These are phyloP conservation scores for Mamestra brassicae DNA, from an alignment of 2,888 invertebrate species.

Conservation along the genomic window DNA sequence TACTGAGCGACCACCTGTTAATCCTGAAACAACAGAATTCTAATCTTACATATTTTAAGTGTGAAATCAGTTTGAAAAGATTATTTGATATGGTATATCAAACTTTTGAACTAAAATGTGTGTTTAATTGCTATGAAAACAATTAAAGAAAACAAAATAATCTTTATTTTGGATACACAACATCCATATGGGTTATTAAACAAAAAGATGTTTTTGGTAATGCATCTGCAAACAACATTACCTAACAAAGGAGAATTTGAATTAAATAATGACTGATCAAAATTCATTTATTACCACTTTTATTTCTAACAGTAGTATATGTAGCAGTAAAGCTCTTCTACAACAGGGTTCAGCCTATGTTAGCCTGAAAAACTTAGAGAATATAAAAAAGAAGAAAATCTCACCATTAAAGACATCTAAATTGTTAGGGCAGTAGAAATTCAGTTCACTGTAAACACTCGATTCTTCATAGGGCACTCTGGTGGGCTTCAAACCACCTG, in stretches of 20 bases:
- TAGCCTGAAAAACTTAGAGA: neutral
- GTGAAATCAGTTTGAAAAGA: neutral
- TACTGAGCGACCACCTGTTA: slow-evolving; percentile 89
- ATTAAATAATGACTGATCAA: neutral
- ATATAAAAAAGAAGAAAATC: slow-evolving; percentile 12
- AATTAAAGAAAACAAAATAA: no score
- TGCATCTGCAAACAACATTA: neutral
- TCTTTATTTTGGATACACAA: no score
- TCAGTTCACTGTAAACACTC: slow-evolving; percentile 96
- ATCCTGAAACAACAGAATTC: slow-evolving; percentile 71
- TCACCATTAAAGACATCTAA: slow-evolving; percentile 88
- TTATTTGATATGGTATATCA: neutral
- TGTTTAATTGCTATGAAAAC: neutral
- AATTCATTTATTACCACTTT: neutral
- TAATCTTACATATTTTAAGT: neutral
- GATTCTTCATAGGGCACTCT: slow-evolving; percentile 99
- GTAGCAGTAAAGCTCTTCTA: neutral
- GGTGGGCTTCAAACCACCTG: slow-evolving; percentile 93
- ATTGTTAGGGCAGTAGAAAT: slow-evolving; percentile 93
- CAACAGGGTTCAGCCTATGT: neutral
- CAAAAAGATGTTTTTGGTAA: no score
- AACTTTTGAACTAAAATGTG: neutral
- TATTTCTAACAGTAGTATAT: neutral
- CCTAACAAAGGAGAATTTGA: neutral
- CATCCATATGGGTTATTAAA: no score